Percentiles rank a stretch among this genome's conserved stretches.
Conservation (phyloP, 2,797 vertebrate genomes). For the Spondyliosoma cantharus region DNA sequence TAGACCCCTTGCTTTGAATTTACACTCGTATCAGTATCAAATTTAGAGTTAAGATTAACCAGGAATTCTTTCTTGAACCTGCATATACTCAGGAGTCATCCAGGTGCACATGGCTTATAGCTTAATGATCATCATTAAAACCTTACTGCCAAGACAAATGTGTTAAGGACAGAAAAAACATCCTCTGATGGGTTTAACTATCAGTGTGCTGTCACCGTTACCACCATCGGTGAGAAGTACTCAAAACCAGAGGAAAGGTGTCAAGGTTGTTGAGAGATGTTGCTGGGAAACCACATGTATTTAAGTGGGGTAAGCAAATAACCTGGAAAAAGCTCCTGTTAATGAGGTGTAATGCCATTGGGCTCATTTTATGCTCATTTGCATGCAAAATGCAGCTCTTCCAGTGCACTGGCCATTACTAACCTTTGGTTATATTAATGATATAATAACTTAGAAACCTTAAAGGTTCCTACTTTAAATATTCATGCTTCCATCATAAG, state of each 20-base stretch:
- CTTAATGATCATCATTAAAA: constrained; percentile 13
- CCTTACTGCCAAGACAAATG: neutral
- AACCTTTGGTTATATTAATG: constrained; percentile 1
- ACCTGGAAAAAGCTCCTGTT: constrained; percentile 5
- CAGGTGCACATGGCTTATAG: neutral
- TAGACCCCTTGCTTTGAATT: neutral
- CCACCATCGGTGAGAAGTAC: neutral
- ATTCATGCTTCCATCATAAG: neutral
- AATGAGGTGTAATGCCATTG: constrained; percentile 27
- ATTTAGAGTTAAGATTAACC: neutral
- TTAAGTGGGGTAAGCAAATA: constrained; percentile 22
- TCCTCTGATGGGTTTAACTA: neutral
- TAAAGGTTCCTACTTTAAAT: neutral
- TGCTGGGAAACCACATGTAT: constrained; percentile 1
- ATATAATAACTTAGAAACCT: constrained; percentile 1
- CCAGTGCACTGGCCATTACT: neutral
- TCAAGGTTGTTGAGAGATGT: neutral
- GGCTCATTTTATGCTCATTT: constrained; percentile 27
- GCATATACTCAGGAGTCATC: neutral
- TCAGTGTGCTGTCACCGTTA: neutral
- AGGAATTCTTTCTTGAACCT: neutral
- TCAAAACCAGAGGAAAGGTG: constrained; percentile 12
- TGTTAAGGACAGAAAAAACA: neutral
- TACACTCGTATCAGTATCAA: neutral
- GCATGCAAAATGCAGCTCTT: constrained; percentile 18